Evolutionary conservation across 2,113 vertebrate species (phyloP).

Genomic region (Leuciscus idus): DNA sequence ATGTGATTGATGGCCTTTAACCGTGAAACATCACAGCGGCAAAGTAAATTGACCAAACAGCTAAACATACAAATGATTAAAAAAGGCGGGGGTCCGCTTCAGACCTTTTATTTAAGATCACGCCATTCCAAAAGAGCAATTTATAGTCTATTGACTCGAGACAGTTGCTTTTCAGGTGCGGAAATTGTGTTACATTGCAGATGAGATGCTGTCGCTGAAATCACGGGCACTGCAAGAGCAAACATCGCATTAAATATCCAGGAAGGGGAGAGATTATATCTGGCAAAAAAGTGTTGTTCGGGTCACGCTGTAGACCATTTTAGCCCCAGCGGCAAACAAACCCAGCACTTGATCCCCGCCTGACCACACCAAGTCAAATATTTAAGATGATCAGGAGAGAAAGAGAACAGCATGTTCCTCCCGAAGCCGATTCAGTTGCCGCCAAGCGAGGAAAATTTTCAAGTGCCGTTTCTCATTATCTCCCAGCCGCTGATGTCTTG

Average conservation of each 20-base stretch:
- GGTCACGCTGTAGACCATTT: constrained; percentile 80
- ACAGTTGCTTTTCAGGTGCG: constrained; percentile 89
- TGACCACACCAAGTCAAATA: constrained; percentile 63
- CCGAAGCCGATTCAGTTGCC: constrained; percentile 70
- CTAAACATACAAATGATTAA: constrained; percentile 99
- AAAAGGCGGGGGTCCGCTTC: constrained; percentile 81
- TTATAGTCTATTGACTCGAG: constrained; percentile 96
- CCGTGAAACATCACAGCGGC: constrained; percentile 83
- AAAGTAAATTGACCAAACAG: constrained; percentile 87
- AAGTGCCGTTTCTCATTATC: constrained; percentile 84
- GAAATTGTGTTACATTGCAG: constrained; percentile 98
- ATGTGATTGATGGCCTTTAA: constrained; percentile 88
- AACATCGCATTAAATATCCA: constrained; percentile 84
- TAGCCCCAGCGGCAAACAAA: constrained; percentile 69
- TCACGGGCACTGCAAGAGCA: constrained; percentile 74
- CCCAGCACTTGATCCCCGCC: constrained; percentile 40
- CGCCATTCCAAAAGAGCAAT: constrained; percentile 90
- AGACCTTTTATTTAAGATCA: constrained; percentile 86
- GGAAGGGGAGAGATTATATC: constrained; percentile 86
- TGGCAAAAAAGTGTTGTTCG: constrained; percentile 73
- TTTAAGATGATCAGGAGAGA: constrained; percentile 83
- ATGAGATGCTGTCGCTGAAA: constrained; percentile 93
- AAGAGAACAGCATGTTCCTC: constrained; percentile 61
- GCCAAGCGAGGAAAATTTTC: constrained; percentile 73
- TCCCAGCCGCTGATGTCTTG: constrained; percentile 77